Percentiles rank a stretch among this genome's conserved stretches.
phyloP scores from a whole-genome alignment of 2,888 invertebrate genomes.

The Coelinius sp. region DNA sequence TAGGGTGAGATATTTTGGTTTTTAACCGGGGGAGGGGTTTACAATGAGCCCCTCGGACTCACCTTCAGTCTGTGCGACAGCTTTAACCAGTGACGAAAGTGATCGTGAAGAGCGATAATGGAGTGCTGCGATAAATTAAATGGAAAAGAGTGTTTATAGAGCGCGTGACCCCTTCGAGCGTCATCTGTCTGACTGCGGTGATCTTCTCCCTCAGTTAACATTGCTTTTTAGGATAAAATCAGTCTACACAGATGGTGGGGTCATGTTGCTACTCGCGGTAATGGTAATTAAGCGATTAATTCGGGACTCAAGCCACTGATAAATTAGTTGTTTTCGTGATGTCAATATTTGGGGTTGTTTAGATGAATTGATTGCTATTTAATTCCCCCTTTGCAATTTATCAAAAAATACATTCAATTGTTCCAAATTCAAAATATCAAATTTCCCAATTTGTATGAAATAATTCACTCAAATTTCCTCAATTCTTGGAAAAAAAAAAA shows the following conservation, averaged over 20 bases:
- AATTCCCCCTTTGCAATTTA: not conserved
- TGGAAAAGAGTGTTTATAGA: constrained; percentile 18
- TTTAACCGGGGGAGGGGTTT: not conserved
- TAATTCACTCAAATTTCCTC: not conserved
- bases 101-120: constrained; percentile 59
- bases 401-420: not conserved
- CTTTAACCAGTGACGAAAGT: constrained; percentile 49
- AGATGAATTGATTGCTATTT: constrained; percentile 3
- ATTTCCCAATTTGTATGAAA: not conserved
- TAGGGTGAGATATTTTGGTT: not conserved
- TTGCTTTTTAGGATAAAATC: not conserved
- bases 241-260: constrained; percentile 10
- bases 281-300: constrained; percentile 44
- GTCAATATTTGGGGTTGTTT: not conserved
- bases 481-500: not conserved
- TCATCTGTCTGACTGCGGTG: constrained; percentile 41
- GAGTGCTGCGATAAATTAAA: constrained; percentile 43
- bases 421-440: not conserved
- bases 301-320: not conserved
- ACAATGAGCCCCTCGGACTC: not conserved
- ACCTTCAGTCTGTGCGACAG: not conserved
- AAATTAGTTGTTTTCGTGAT: not conserved
- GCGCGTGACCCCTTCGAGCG: constrained; percentile 31
- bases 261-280: constrained; percentile 27
- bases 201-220: constrained; percentile 8